Evolutionary conservation across 2,797 vertebrate genomes (phyloP).

Genomic region (Thaleichthys pacificus): DNA sequence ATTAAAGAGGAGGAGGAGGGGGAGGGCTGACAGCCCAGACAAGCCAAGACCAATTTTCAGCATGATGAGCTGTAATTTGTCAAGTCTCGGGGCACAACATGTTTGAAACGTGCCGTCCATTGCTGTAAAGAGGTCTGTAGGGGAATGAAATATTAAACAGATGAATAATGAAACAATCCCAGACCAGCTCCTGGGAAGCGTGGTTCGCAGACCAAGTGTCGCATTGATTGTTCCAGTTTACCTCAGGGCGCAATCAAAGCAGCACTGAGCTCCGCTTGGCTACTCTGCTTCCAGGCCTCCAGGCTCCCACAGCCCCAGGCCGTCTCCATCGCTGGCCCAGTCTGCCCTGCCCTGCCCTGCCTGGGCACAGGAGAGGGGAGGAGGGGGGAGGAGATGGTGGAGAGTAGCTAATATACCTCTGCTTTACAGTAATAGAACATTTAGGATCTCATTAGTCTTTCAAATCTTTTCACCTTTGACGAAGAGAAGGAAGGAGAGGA

Average conservation of each 20-base stretch:
- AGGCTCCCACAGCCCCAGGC: neutral
- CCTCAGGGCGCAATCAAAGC: slow-evolving; percentile 10
- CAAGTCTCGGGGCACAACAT: slow-evolving; percentile 9
- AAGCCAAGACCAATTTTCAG: neutral
- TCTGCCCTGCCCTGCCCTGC: neutral
- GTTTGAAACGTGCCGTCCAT: slow-evolving; percentile 14
- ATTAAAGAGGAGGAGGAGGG: neutral
- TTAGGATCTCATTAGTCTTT: slow-evolving; percentile 32
- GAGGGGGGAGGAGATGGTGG: slow-evolving; percentile 33
- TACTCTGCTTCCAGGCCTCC: neutral
- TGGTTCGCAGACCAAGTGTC: neutral
- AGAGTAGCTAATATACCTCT: slow-evolving; percentile 32
- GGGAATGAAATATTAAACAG: slow-evolving; percentile 33
- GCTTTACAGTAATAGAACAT: slow-evolving; percentile 20
- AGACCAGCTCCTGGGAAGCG: slow-evolving; percentile 10
- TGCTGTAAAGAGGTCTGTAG: slow-evolving; percentile 28
- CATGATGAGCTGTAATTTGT: slow-evolving; percentile 12
- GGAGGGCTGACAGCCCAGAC: neutral
- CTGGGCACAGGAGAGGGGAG: neutral
- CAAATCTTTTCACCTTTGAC: slow-evolving; percentile 44
- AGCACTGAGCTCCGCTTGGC: neutral
- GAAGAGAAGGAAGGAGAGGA: too few species aligned
- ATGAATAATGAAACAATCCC: slow-evolving; percentile 33
- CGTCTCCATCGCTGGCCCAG: neutral
- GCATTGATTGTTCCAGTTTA: slow-evolving; percentile 9